Base-by-base conservation (phyloP, 2,113 vertebrate genomes). In the Pongo pygmaeus region DNA sequence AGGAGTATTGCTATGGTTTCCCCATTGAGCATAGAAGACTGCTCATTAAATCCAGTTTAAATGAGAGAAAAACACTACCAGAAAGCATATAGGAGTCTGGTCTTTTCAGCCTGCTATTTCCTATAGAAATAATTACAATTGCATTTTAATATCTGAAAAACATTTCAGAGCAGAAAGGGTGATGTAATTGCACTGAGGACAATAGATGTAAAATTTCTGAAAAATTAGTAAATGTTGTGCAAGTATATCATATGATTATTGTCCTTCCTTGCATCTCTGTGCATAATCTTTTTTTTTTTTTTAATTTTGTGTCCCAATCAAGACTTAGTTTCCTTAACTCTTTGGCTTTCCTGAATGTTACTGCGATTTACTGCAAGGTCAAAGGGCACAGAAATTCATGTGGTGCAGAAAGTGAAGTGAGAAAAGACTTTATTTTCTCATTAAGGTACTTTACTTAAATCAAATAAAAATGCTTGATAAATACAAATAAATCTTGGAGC, bases 281-380 rank as follows among this genome's bases (percentile, higher is more conserved):
- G 72, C 83, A 77, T 93, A 5, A 64, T 80, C 88, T 57, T 17
- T 61, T 59, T 83, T 94, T 96, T 96, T 75, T 32, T 30, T 64
- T 64, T 14, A 64, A 30, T 32, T 64, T 64, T 0, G 8, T 55
- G 50, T 96, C 89, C 95, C 52, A 94, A 92, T 97, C 43, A 87
- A 69, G 97, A 98, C 83, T 97, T 92, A 38, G 83, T 97, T 97
- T 95, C 78, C 23, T 38, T 97, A 96, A 91, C 83, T 97, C 38
- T 98, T 97, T 98, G 94, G 93, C 95, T 75, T 98, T 97, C 93
- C 83, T n/a, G 43, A 97, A 95, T 77, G 83, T 96, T 92, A 93
- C 40, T 96, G 87, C 67, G 94, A 97, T 95, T 98, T 98, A 95
- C 69, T 96, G 78, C 27, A 88, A 75, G 93, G 81, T 98, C 96